Evolutionary conservation across 2,113 vertebrate genomes (phyloP).

Genomic region (Podarcis raffonei): DNA sequence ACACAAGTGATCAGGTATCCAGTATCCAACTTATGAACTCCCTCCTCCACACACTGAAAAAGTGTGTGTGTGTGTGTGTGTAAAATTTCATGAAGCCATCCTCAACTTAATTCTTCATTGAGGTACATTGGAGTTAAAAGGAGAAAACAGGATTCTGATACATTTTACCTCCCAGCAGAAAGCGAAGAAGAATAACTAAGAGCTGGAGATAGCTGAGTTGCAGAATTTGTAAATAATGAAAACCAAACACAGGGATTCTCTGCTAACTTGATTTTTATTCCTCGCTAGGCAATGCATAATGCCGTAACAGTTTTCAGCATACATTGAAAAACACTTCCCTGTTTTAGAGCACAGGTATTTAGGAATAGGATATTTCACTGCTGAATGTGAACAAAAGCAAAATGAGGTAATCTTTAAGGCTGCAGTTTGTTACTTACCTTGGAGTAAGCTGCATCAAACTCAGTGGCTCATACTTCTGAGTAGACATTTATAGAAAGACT

Average conservation of each 20-base stretch:
- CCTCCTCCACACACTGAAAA: neutral
- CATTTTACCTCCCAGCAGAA: neutral
- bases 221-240: slow-evolving; percentile 12
- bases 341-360: neutral
- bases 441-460: neutral
- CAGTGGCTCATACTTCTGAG: neutral
- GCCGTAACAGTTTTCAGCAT: slow-evolving; percentile 1
- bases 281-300: slow-evolving; percentile 5
- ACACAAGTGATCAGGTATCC: neutral
- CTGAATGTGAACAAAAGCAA: neutral
- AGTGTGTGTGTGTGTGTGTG: neutral
- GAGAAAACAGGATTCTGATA: neutral
- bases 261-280: slow-evolving; percentile 28
- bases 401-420: neutral
- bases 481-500: neutral
- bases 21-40: neutral
- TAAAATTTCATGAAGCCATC: neutral
- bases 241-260: neutral
- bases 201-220: neutral
- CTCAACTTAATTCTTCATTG: neutral
- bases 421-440: neutral
- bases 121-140: neutral
- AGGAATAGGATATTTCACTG: slow-evolving; percentile 4
- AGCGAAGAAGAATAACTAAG: neutral
- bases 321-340: slow-evolving; percentile 9